A percentile compares a stretch with the other conserved stretches of the same genome.
Conservation (phyloP, 2,888 invertebrate species). For the Pristionchus japonicus region DNA sequence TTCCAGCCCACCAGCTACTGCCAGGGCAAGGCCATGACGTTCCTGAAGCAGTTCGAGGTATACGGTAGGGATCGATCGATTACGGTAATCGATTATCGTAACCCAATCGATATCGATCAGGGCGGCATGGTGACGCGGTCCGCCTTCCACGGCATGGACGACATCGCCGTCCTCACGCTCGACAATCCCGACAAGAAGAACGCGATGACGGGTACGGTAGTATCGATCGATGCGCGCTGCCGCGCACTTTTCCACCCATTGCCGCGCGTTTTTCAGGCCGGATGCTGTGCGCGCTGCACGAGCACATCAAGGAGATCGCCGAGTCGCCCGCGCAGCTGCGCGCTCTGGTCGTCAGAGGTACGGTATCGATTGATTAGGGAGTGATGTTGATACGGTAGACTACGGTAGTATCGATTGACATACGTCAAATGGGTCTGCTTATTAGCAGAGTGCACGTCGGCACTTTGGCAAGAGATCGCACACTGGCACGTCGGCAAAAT, state of each 20-base stretch:
- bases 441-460: too few species aligned
- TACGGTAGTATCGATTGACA: too few species aligned
- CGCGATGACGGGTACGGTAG: conserved; percentile 39
- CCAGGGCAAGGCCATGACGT: neutral
- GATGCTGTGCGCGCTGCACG: conserved; percentile 29
- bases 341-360: conserved; percentile 30
- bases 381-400: conserved; percentile 7
- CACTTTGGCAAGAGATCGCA: too few species aligned
- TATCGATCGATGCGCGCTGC: neutral
- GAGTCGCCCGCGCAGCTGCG: neutral
- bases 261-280: conserved; percentile 1
- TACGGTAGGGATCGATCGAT: neutral
- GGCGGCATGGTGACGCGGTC: conserved; percentile 36
- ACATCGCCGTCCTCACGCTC: conserved; percentile 36
- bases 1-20: conserved; percentile 32
- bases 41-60: conserved; percentile 30
- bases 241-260: neutral
- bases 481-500: too few species aligned
- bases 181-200: conserved; percentile 46
- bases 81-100: neutral
- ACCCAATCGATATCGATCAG: neutral
- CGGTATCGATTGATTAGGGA: too few species aligned
- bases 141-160: neutral
- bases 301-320: conserved; percentile 36
- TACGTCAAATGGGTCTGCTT: too few species aligned